phyloP scores from a whole-genome alignment of 2,113 vertebrate species.

The Chaenocephalus aceratus region DNA sequence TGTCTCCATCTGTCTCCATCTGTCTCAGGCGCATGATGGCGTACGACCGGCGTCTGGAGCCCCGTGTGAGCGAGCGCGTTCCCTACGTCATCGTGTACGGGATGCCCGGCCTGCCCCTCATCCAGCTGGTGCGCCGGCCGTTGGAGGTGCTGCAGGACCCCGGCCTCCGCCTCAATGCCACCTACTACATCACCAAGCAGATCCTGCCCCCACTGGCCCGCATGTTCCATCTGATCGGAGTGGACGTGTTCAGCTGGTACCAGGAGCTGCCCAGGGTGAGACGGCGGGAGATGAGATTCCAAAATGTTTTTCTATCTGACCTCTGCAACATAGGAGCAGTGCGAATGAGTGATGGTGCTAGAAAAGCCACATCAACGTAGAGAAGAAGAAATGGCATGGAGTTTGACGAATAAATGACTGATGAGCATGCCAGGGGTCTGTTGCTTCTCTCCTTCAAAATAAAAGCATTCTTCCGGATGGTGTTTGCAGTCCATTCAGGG shows the following conservation, averaged over 20 bases:
- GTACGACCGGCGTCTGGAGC: slow-evolving; percentile 93
- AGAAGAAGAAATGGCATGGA: neutral
- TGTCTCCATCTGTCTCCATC: neutral
- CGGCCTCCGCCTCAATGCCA: slow-evolving; percentile 90
- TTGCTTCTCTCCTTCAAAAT: slow-evolving; percentile 7
- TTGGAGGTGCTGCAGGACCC: slow-evolving; percentile 92
- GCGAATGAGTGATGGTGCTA: neutral
- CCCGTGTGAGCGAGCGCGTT: slow-evolving; percentile 94
- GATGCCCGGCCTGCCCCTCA: slow-evolving; percentile 92
- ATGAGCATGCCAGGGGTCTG: neutral
- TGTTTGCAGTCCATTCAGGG: slow-evolving; percentile 1
- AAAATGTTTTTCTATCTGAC: neutral
- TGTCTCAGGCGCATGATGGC: slow-evolving; percentile 90
- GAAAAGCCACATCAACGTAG: neutral
- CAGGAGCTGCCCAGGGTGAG: slow-evolving; percentile 95
- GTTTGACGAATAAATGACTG: neutral
- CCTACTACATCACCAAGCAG: slow-evolving; percentile 97
- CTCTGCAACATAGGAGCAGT: neutral
- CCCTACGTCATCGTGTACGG: slow-evolving; percentile 96
- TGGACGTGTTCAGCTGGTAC: slow-evolving; percentile 97
- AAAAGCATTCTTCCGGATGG: neutral
- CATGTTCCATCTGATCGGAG: slow-evolving; percentile 94
- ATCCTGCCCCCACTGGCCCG: slow-evolving; percentile 94
- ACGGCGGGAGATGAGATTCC: neutral
- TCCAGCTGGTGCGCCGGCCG: slow-evolving; percentile 94